Evolutionary conservation across 2,888 invertebrate species (phyloP).

Genomic region (Drosophila infuscata): DNA sequence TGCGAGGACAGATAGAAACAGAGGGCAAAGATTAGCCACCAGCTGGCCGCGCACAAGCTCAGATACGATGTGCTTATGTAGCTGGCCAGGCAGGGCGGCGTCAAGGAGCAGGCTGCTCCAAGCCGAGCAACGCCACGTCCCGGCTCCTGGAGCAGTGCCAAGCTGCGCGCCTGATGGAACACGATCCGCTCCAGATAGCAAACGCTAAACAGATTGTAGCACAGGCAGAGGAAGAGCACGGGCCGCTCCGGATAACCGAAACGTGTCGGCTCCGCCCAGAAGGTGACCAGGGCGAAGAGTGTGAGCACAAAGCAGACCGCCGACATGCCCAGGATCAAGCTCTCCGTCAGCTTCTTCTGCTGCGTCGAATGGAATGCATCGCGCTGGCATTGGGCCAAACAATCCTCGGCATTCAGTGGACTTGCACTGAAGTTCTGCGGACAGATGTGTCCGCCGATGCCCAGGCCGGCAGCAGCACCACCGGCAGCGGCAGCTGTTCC

Average conservation of each 20-base stretch:
- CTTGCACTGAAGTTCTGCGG: constrained; percentile 87
- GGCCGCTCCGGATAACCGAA: constrained; percentile 97
- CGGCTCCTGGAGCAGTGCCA: constrained; percentile 84
- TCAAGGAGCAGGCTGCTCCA: constrained; percentile 84
- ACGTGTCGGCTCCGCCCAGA: constrained; percentile 94
- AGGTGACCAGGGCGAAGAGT: constrained; percentile 93
- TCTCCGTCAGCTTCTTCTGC: constrained; percentile 90
- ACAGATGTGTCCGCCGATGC: constrained; percentile 84
- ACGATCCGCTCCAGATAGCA: constrained; percentile 90
- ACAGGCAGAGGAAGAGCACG: constrained; percentile 94
- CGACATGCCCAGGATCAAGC: constrained; percentile 92
- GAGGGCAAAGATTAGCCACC: constrained; percentile 95
- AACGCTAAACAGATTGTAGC: constrained; percentile 92
- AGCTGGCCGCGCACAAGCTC: constrained; percentile 91
- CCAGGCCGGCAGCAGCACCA: constrained; percentile 10
- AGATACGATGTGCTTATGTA: constrained; percentile 92
- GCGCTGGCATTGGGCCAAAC: constrained; percentile 88
- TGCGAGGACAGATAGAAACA: constrained; percentile 96
- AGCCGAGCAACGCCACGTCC: constrained; percentile 69
- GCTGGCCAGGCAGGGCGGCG: constrained; percentile 89
- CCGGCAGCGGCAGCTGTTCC: constrained; percentile 11
- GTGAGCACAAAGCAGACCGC: constrained; percentile 93
- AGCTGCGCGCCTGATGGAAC: constrained; percentile 83
- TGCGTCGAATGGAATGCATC: constrained; percentile 89
- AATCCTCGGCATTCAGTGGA: constrained; percentile 86